Evolutionary conservation across 2,113 vertebrate genomes (phyloP), one percentile per base, ranked within the genome.

Genomic region (Xenopus laevis): DNA sequence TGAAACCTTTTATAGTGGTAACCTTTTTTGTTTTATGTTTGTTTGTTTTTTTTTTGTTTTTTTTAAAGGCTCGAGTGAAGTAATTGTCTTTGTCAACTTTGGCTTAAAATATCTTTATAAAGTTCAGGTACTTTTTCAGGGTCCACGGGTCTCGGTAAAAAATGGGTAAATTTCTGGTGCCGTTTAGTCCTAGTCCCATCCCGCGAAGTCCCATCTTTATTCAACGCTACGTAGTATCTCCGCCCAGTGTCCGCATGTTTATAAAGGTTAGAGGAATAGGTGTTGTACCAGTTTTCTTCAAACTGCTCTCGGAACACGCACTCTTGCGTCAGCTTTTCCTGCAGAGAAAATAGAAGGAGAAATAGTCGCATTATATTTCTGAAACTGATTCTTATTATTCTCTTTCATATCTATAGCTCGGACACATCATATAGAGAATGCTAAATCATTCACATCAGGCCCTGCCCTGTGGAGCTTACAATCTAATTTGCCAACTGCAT

Each of bases 271-370:
- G 96, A 99, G 27, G 97, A 96, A 87, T 98, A 98, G 1, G 97
- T 99, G 82, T 99, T 99, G 91, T 99, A 99, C 97, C 97, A 99
- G 87, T 99, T 99, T 88, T 99, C 96, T 86, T 99, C 96, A 87
- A 99, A 98, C 82, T 98, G 95, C 85, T 98, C 97, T 88, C 91
- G 92, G 89, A 99, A 99, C 68, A 98, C 93, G 81, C 94, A 94
- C 82, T 99, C 97, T 67, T 96, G 94, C 21, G 94, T 95, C 84
- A 99, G 86, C 80, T 98, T 98, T 77, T 96, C 95, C 97, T 99
- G 88, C 33, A 83, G 79, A 73, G 82, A 84, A 83, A 82, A 80
- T 40, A 83, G 59, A 78, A 79, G 78, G 67, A 2, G 15, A 27
- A 27, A 84, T 1, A 27, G 23, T 27, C 4, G 23, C 23, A 72